Evolutionary conservation across 2,797 vertebrate species (phyloP).

Genomic region (Pipistrellus pipistrellus): DNA sequence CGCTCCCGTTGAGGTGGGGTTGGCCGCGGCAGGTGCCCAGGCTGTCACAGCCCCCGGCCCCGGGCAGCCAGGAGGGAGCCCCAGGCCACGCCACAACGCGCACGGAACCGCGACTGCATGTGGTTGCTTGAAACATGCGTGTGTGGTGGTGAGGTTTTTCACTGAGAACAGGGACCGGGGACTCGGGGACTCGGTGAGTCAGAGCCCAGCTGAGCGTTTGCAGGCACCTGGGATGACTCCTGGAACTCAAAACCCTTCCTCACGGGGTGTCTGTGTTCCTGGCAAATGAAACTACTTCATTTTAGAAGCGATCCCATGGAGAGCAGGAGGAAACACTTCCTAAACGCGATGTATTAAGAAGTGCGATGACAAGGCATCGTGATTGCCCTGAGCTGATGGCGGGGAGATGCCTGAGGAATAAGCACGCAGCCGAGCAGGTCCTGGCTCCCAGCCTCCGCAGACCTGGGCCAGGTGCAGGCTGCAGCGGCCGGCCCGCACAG

Average conservation of each 20-base stretch:
- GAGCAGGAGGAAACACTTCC: slow-evolving; percentile 81
- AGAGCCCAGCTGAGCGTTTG: slow-evolving; percentile 12
- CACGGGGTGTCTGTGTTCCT: slow-evolving; percentile 82
- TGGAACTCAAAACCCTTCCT: slow-evolving; percentile 42
- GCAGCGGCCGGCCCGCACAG: not conserved
- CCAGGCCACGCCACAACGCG: not conserved
- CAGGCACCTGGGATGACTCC: slow-evolving; percentile 44
- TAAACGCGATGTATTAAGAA: slow-evolving; percentile 55
- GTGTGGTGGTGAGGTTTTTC: not conserved
- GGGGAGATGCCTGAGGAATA: slow-evolving; percentile 52
- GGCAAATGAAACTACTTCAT: slow-evolving; percentile 85
- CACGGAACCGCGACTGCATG: not conserved
- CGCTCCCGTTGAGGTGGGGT: too few relatives aligned
- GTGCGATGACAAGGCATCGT: not conserved
- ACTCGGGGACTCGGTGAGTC: slow-evolving; percentile 21
- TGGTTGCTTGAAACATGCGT: slow-evolving; percentile 36
- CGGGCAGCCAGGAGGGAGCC: not conserved
- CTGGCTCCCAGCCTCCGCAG: not conserved
- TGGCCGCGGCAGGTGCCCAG: slow-evolving; percentile 4
- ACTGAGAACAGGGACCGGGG: slow-evolving; percentile 73
- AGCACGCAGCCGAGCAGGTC: slow-evolving; percentile 13
- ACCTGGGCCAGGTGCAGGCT: slow-evolving; percentile 24
- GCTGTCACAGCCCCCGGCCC: not conserved
- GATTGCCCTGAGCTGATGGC: not conserved
- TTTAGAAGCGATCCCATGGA: slow-evolving; percentile 81